These are phyloP conservation scores for Mycalesis mineus DNA, from an alignment of 2,888 invertebrate species.

Conservation along the genomic window DNA sequence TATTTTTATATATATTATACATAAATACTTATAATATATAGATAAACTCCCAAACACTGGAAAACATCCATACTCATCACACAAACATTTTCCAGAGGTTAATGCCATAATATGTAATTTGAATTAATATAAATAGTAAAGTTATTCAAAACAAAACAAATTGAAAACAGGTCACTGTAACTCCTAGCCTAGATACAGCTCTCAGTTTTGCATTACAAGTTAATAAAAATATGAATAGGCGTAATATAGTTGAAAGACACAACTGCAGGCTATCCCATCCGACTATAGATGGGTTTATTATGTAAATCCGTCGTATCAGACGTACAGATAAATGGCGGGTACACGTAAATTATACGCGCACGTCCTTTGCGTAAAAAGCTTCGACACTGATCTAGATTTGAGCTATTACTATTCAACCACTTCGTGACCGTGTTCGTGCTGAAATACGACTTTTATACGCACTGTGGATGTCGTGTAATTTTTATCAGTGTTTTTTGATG, in stretches of 20 bases:
- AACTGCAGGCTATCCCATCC: slow-evolving; percentile 59
- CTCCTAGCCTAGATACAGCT: neutral
- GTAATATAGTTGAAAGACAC: slow-evolving; percentile 56
- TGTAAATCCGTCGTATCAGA: slow-evolving; percentile 61
- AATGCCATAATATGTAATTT: no score
- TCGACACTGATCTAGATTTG: slow-evolving; percentile 20
- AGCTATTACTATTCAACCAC: slow-evolving; percentile 1
- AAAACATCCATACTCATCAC: no score
- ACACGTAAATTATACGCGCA: slow-evolving; percentile 52
- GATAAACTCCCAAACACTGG: no score
- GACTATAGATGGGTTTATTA: slow-evolving; percentile 69
- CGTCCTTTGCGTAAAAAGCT: slow-evolving; percentile 22
- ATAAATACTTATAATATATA: no score
- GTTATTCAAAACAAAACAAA: no score
- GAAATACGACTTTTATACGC: neutral
- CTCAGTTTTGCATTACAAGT: neutral
- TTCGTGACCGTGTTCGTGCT: slow-evolving; percentile 1
- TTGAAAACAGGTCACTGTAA: no score
- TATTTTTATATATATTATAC: no score
- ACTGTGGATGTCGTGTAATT: neutral
- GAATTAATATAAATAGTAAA: no score
- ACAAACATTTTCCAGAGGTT: no score
- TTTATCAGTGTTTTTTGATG: neutral
- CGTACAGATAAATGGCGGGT: slow-evolving; percentile 66
- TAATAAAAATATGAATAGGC: slow-evolving; percentile 31